These are phyloP conservation scores for Pyrgilauda ruficollis DNA, from an alignment of 2,113 vertebrate species.

Conservation along the genomic window DNA sequence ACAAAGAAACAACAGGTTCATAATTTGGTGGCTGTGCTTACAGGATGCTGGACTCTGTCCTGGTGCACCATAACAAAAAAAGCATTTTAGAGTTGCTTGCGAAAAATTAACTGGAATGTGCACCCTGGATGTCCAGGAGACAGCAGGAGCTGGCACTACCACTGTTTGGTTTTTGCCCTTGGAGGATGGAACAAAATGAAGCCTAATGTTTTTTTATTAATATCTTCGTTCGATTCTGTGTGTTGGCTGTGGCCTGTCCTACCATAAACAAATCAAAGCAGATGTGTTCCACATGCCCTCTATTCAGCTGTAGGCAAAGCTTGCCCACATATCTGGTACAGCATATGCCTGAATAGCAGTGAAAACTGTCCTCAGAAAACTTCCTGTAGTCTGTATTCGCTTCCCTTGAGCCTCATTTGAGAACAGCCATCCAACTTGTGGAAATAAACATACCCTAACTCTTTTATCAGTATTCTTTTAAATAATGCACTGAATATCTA, in stretches of 20 bases:
- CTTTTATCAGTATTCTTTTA: not conserved
- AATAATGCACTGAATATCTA: not conserved
- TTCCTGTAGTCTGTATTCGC: not conserved
- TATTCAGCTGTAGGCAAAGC: constrained; percentile 16
- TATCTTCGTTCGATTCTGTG: constrained; percentile 31
- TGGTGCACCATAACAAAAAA: not conserved
- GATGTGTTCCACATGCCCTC: constrained; percentile 55
- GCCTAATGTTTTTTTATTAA: constrained; percentile 23
- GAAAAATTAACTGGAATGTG: not conserved
- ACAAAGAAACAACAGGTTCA: not conserved
- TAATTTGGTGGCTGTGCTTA: not conserved
- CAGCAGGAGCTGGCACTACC: not conserved
- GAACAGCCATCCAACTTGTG: not conserved
- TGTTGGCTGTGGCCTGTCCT: constrained; percentile 7
- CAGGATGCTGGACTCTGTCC: not conserved
- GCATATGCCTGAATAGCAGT: not conserved
- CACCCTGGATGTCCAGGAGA: not conserved
- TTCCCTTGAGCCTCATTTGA: not conserved
- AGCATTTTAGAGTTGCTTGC: not conserved
- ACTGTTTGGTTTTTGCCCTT: constrained; percentile 25
- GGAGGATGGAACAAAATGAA: constrained; percentile 40
- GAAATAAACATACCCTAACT: not conserved
- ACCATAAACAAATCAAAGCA: constrained; percentile 49
- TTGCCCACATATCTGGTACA: not conserved
- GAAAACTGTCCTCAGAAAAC: not conserved